These are phyloP conservation scores for Sminthurides aquaticus DNA, from an alignment of 2,888 invertebrate species.

Conservation along the genomic window DNA sequence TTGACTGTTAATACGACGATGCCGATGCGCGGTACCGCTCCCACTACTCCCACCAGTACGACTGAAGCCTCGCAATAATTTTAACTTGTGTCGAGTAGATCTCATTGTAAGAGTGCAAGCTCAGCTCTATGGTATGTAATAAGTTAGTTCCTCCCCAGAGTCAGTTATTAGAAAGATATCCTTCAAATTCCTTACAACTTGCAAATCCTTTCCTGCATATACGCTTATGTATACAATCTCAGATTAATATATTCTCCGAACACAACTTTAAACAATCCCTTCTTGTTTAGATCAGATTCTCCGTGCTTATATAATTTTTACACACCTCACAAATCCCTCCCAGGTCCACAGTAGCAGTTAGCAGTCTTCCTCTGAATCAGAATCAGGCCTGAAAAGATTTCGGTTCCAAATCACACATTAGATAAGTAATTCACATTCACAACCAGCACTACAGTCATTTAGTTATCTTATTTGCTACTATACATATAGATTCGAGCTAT, in stretches of 20 bases:
- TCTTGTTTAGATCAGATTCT: neutral
- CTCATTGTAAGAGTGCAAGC: conserved; percentile 31
- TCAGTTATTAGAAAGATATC: neutral
- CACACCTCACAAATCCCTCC: no score
- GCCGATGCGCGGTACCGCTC: conserved; percentile 16
- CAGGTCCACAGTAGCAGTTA: no score
- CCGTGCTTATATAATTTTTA: neutral
- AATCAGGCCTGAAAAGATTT: no score
- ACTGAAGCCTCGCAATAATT: conserved; percentile 42
- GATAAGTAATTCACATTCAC: no score
- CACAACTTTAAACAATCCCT: neutral
- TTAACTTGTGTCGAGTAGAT: conserved; percentile 42
- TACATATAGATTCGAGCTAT: no score
- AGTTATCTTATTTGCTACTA: no score
- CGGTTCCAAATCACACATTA: no score
- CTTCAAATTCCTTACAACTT: neutral
- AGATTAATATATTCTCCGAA: neutral
- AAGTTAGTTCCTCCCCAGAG: neutral
- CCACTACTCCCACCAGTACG: conserved; percentile 31
- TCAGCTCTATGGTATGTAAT: neutral
- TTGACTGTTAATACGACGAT: conserved; percentile 18
- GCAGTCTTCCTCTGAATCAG: no score
- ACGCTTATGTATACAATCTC: neutral
- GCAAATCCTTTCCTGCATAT: neutral
- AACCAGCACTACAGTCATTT: no score